These are phyloP conservation scores for Upupa epops DNA, from an alignment of 2,113 vertebrate genomes.

Conservation along the genomic window DNA sequence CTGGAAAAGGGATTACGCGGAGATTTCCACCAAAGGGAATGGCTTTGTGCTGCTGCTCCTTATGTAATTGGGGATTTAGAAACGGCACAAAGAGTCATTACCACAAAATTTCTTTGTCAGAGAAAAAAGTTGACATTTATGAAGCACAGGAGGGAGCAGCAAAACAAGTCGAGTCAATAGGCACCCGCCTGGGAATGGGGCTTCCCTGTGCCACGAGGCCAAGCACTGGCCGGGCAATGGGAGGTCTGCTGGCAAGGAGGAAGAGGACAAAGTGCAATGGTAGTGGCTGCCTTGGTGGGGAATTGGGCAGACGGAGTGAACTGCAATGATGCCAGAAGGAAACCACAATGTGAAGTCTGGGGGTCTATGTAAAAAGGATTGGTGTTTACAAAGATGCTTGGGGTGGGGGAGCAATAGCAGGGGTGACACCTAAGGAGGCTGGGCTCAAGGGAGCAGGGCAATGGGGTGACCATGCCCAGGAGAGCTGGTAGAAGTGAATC, in stretches of 20 bases:
- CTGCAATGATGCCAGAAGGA: neutral
- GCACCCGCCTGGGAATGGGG: neutral
- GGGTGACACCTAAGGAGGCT: neutral
- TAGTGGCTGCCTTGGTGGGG: neutral
- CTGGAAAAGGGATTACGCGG: constrained; percentile 74
- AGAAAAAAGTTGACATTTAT: constrained; percentile 67
- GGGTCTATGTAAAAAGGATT: rapidly evolving
- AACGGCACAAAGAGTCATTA: constrained; percentile 75
- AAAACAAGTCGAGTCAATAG: constrained; percentile 29
- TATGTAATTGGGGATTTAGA: constrained; percentile 78
- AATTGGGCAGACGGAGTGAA: neutral
- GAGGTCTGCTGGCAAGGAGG: rapidly evolving
- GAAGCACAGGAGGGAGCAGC: constrained; percentile 54
- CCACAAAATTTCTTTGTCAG: constrained; percentile 70
- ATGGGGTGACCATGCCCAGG: rapidly evolving
- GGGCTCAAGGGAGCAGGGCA: neutral
- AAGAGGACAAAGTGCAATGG: neutral
- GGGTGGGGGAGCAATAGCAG: neutral
- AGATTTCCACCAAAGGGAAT: constrained; percentile 76
- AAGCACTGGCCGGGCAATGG: rapidly evolving
- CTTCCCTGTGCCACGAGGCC: neutral
- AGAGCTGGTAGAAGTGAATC: neutral
- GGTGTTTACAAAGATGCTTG: rapidly evolving
- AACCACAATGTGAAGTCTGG: neutral
- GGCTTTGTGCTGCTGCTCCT: constrained; percentile 72